Evolutionary conservation across 2,797 vertebrate species (phyloP), one percentile per base, ranked within the genome.

Genomic region (Centroberyx gerrardi): DNA sequence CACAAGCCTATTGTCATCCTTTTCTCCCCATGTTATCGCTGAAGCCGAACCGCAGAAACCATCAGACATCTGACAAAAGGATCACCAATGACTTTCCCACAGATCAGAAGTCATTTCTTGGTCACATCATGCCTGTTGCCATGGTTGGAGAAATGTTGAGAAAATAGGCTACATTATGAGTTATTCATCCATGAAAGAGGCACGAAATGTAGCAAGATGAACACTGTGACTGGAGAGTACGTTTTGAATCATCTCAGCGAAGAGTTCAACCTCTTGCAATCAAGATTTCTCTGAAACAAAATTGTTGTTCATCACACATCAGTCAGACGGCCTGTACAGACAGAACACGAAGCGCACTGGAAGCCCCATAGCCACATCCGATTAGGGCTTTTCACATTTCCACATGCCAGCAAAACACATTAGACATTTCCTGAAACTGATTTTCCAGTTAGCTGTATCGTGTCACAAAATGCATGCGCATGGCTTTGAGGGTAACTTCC

Each of bases 361-460:
- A 74, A 79, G 54, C 73, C 59, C 70, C 74, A 83, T 52, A 78
- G 64, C 46, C 33, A 59, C 49, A 77, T 87, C 83, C 68, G 78
- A 62, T 84, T 82, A 83, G 28, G 4, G 42, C 40, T 73, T 83
- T 87, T 74, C 62, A 74, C 48, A 68, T 78, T 85, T 83, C 68
- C 61, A 64, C 67, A 72, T 38, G 70, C 65, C 68, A 72, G 58
- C 46, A 74, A 82, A 87, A 80, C 56, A 46, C 70, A 85, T 83
- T 29, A 55, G 31, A 10, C 42, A 60, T 71, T 87, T 80, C 38
- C 60, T 62, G 40, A 42, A 42, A 8, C 42, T 63, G 63, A 89
- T 87, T 78, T 78, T 48, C 59, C 46, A 17, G 18, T 84, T 52
- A 72, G 49, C 63, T 58, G 68, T 17, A 87, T 85, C 73, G 81